Conservation (phyloP, 2,888 invertebrate species). For the Eucera pruinosa region DNA sequence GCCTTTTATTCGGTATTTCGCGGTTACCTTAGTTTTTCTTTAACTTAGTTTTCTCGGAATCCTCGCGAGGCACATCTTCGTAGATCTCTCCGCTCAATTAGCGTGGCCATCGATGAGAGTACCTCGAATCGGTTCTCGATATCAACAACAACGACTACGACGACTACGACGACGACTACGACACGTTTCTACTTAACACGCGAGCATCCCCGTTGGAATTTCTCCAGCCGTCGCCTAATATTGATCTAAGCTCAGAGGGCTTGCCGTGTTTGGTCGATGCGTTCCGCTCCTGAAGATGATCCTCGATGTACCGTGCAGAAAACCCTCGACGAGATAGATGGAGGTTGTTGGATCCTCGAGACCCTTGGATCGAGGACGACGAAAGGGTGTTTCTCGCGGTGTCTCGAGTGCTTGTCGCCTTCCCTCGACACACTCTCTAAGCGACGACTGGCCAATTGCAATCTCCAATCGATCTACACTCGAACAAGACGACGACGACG, state of each 20-base stretch:
- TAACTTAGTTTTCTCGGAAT: too few species aligned
- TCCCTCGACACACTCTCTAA: constrained; percentile 20
- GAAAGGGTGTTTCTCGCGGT: constrained; percentile 15
- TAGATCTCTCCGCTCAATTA: background rate
- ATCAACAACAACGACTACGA: background rate
- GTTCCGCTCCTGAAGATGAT: constrained; percentile 15
- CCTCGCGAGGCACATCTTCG: too few species aligned
- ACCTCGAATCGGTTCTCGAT: constrained; percentile 1
- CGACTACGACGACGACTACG: background rate
- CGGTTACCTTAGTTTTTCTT: too few species aligned
- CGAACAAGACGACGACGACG: constrained; percentile 36
- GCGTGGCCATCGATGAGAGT: background rate
- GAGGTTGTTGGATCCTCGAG: constrained; percentile 11
- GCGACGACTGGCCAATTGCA: constrained; percentile 42
- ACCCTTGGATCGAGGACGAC: background rate
- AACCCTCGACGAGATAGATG: constrained; percentile 23
- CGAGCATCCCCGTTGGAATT: background rate
- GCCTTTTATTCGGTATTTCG: too few species aligned
- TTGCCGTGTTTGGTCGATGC: background rate
- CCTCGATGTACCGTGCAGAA: constrained; percentile 18
- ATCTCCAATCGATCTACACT: constrained; percentile 33
- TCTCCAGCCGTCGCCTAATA: constrained; percentile 2
- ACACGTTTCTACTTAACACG: background rate
- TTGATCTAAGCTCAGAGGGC: constrained; percentile 12
- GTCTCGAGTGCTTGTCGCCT: constrained; percentile 37